Conservation (phyloP, 1,140 invertebrate species). For the Bombus turneri region DNA sequence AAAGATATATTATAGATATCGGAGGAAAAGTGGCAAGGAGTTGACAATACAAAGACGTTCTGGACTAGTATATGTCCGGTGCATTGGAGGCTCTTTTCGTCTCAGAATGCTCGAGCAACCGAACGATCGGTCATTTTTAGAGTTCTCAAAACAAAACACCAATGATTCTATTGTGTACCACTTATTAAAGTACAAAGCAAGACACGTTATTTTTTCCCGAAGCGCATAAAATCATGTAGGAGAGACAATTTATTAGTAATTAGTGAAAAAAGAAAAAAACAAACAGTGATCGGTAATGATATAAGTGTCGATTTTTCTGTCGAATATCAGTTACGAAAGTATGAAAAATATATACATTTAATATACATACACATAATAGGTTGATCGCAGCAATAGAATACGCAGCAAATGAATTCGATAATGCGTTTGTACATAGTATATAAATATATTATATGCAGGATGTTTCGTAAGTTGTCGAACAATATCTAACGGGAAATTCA, state of each 20-base stretch:
- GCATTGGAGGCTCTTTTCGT: constrained; percentile 23
- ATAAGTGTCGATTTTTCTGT: constrained; percentile 11
- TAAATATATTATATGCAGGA: constrained; percentile 35
- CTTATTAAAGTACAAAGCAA: constrained; percentile 68
- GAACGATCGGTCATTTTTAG: constrained; percentile 50
- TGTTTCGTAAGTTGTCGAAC: constrained; percentile 24
- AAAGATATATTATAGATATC: neutral
- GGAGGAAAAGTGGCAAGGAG: constrained; percentile 7
- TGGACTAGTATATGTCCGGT: constrained; percentile 44
- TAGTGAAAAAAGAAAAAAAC: neutral
- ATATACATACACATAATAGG: constrained; percentile 21
- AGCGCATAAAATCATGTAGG: neutral
- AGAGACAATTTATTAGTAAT: constrained; percentile 51
- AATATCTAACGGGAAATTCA: neutral
- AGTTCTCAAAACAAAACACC: constrained; percentile 59
- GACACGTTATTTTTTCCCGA: constrained; percentile 55
- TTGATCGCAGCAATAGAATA: constrained; percentile 47
- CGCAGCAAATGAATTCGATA: constrained; percentile 9
- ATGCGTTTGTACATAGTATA: constrained; percentile 37
- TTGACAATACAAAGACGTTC: constrained; percentile 41
- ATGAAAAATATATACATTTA: neutral
- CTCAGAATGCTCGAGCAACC: constrained; percentile 27
- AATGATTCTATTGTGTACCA: constrained; percentile 62
- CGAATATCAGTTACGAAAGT: neutral
- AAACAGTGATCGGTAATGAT: constrained; percentile 9